Percentiles rank a stretch among this genome's conserved stretches.
Conservation (phyloP, 1,140 invertebrate genomes). For the Cydia strobilella region DNA sequence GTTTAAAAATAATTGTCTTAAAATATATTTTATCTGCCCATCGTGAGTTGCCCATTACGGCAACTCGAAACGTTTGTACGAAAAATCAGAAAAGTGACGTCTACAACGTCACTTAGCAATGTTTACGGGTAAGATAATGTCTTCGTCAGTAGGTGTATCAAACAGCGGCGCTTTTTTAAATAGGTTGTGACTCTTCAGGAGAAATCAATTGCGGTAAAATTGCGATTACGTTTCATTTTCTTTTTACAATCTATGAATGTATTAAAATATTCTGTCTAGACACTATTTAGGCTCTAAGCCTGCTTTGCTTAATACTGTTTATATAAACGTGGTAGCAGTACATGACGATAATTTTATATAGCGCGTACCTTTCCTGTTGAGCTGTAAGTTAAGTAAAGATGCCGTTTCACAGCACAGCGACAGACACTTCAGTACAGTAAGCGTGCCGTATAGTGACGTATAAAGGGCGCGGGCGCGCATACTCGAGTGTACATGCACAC, state of each 20-base stretch:
- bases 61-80: too few species aligned
- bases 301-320: not conserved
- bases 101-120: too few species aligned
- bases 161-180: too few species aligned
- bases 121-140: too few species aligned
- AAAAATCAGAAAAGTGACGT: too few species aligned
- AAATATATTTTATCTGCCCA: too few species aligned
- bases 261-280: not conserved
- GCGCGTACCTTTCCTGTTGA: not conserved
- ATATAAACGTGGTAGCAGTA: not conserved
- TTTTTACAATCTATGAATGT: not conserved
- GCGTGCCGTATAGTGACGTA: not conserved
- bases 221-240: too few species aligned
- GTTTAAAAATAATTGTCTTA: too few species aligned
- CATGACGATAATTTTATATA: not conserved
- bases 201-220: too few species aligned
- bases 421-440: not conserved
- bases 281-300: not conserved
- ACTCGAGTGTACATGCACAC: conserved; percentile 32
- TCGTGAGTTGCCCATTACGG: too few species aligned
- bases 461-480: not conserved
- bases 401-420: not conserved
- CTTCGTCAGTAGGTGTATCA: too few species aligned
- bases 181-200: too few species aligned
- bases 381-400: not conserved